Conservation (phyloP, 1,140 invertebrate species). For the Apis florea region DNA sequence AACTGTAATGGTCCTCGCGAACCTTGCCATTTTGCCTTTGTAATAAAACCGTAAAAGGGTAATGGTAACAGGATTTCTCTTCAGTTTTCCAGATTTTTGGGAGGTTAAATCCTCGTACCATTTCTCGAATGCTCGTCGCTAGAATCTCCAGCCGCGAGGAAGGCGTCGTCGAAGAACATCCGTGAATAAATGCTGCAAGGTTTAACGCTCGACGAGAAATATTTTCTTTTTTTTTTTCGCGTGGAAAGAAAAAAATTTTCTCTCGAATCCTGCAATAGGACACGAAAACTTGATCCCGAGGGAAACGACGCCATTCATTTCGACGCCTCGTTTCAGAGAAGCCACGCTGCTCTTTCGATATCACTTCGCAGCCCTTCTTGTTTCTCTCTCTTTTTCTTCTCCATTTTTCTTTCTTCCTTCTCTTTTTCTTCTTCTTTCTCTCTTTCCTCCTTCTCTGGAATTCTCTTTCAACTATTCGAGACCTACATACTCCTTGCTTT, state of each 20-base stretch:
- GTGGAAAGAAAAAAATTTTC: background rate
- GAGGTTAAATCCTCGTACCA: background rate
- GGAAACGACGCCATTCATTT: constrained; percentile 41
- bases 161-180: constrained; percentile 15
- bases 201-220: constrained; percentile 28
- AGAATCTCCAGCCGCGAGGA: background rate
- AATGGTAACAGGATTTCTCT: background rate
- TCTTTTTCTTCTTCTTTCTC: background rate
- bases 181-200: constrained; percentile 2
- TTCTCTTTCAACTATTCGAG: background rate
- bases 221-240: background rate
- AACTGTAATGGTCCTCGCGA: too few relatives aligned
- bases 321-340: constrained; percentile 27
- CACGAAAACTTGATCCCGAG: constrained; percentile 37
- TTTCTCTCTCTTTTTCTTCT: background rate
- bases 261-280: constrained; percentile 35
- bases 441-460: background rate
- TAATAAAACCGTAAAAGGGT: background rate
- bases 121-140: background rate
- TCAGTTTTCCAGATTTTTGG: too few relatives aligned
- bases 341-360: constrained; percentile 14
- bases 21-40: too few relatives aligned
- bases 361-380: constrained; percentile 14
- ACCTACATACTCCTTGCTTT: too few relatives aligned
- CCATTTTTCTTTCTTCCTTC: background rate